phyloP scores from a whole-genome alignment of 2,113 vertebrate species.

The Seriola aureovittata region DNA sequence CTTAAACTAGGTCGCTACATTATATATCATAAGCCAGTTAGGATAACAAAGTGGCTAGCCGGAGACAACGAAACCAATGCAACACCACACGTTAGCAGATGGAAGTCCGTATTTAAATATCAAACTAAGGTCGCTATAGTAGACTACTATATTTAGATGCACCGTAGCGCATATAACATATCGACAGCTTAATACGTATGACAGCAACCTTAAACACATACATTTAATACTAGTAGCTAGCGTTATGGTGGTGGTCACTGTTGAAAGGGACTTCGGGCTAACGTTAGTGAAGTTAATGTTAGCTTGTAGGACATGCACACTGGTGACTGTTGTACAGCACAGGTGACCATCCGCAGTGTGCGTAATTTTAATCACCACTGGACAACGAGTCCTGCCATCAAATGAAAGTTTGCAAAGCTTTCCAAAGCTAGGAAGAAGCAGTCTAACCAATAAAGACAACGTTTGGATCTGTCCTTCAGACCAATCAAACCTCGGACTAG shows the following conservation, averaged over 20 bases:
- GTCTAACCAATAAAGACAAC: constrained; percentile 90
- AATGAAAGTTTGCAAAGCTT: constrained; percentile 83
- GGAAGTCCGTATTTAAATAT: not conserved
- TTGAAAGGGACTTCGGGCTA: constrained; percentile 37
- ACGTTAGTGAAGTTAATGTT: constrained; percentile 46
- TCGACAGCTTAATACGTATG: not conserved
- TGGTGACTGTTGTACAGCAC: constrained; percentile 8
- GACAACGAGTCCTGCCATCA: constrained; percentile 60
- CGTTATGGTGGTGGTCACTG: constrained; percentile 1
- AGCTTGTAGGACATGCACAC: constrained; percentile 47
- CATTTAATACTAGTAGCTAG: constrained; percentile 3
- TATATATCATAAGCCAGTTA: not conserved
- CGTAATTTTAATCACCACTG: constrained; percentile 32
- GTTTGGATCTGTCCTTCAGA: constrained; percentile 90
- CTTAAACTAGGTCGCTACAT: constrained; percentile 17
- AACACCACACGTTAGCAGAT: not conserved
- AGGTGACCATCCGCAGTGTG: not conserved
- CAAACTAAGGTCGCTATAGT: not conserved
- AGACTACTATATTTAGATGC: not conserved
- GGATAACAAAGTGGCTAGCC: constrained; percentile 28
- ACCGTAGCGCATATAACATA: not conserved
- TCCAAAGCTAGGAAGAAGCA: constrained; percentile 79
- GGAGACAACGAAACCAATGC: not conserved
- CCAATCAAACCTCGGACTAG: constrained; percentile 92
- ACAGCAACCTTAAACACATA: not conserved